Evolutionary conservation across 2,888 invertebrate species (phyloP).

Genomic region (Synanthedon myopaeformis): DNA sequence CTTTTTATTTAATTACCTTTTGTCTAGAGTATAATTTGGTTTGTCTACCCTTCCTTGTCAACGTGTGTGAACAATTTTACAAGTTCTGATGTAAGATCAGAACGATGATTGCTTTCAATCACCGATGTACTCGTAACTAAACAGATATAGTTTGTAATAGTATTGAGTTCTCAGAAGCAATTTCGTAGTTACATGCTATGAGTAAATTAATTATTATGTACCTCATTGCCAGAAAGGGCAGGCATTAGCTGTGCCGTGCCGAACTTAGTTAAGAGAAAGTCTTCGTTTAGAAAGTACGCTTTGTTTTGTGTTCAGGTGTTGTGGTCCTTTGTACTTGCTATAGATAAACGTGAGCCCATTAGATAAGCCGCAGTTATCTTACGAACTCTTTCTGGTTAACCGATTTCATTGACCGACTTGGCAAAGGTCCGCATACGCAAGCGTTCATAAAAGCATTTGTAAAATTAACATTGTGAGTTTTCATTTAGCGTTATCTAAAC

Average conservation of each 20-base stretch:
- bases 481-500: slow-evolving; percentile 39
- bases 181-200: no score
- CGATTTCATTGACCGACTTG: slow-evolving; percentile 34
- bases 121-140: no score
- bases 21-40: no score
- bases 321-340: slow-evolving; percentile 26
- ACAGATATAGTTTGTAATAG: no score
- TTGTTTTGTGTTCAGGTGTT: slow-evolving; percentile 40
- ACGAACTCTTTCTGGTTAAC: slow-evolving; percentile 18
- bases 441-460: slow-evolving; percentile 32
- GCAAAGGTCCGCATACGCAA: slow-evolving; percentile 21
- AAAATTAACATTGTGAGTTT: slow-evolving; percentile 39
- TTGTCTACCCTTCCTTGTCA: no score
- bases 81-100: no score
- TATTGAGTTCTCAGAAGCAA: no score
- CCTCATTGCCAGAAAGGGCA: slow-evolving; percentile 45
- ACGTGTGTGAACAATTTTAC: no score
- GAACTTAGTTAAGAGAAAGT: slow-evolving; percentile 51
- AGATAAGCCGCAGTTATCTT: not conserved
- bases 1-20: no score
- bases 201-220: slow-evolving; percentile 2
- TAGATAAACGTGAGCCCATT: slow-evolving; percentile 16
- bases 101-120: no score
- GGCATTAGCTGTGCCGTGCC: slow-evolving; percentile 33
- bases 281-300: slow-evolving; percentile 50